Conservation (phyloP, 1,140 invertebrate genomes). For the Ptiloglossa arizonensis region DNA sequence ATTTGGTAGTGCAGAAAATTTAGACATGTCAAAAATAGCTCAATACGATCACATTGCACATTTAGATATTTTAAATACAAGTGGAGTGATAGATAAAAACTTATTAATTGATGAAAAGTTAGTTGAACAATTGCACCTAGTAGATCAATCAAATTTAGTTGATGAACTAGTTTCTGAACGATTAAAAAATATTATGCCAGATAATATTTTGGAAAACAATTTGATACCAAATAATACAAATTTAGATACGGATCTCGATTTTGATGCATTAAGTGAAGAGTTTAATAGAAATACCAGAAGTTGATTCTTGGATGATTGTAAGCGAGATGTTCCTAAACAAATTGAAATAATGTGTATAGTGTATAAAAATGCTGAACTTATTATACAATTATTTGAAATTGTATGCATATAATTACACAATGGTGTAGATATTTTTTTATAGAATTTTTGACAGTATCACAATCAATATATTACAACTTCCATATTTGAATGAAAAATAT, state of each 20-base stretch:
- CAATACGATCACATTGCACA: conserved; percentile 77
- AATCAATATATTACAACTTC: conserved; percentile 34
- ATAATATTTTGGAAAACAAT: conserved; percentile 76
- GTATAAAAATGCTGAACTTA: conserved; percentile 43
- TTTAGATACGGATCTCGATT: conserved; percentile 73
- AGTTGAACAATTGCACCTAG: conserved; percentile 75
- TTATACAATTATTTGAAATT: conserved; percentile 36
- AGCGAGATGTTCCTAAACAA: conserved; percentile 38
- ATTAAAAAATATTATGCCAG: conserved; percentile 77
- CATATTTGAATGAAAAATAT: conserved; percentile 18
- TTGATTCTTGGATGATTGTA: conserved; percentile 63
- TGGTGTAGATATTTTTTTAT: conserved; percentile 55
- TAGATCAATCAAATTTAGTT: conserved; percentile 76
- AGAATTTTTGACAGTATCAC: conserved; percentile 45
- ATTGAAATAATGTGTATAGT: conserved; percentile 45
- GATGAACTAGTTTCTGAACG: conserved; percentile 77
- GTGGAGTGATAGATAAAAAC: conserved; percentile 76
- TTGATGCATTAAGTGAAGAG: conserved; percentile 74
- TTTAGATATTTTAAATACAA: conserved; percentile 76
- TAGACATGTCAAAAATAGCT: conserved; percentile 72
- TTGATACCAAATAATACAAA: conserved; percentile 72
- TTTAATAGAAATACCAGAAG: conserved; percentile 74
- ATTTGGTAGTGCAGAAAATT: conserved; percentile 74
- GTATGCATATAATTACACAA: conserved; percentile 24
- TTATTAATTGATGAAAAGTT: conserved; percentile 78